Conservation (phyloP, 2,888 invertebrate genomes). For the Halictus quadricinctus region DNA sequence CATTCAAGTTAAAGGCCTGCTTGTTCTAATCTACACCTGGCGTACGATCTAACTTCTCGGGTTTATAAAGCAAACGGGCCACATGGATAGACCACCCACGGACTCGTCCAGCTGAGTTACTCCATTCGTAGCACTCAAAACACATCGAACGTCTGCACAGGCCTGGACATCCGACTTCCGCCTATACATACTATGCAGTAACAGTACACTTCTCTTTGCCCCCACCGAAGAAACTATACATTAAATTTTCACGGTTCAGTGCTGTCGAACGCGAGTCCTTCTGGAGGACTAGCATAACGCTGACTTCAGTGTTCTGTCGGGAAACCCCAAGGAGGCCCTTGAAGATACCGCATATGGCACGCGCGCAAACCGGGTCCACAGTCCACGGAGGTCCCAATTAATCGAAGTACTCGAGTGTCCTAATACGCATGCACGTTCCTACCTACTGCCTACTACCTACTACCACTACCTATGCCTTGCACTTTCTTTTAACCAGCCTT, state of each 20-base stretch:
- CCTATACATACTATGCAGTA: constrained; percentile 25
- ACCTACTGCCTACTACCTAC: not conserved
- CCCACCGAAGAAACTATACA: constrained; percentile 61
- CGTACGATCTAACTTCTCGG: constrained; percentile 46
- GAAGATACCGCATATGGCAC: constrained; percentile 70
- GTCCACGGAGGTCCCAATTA: constrained; percentile 68
- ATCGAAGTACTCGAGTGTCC: constrained; percentile 56
- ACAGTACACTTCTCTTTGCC: constrained; percentile 45
- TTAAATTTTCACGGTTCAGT: constrained; percentile 74
- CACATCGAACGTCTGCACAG: constrained; percentile 47
- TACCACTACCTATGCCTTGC: not conserved
- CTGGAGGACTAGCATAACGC: constrained; percentile 13
- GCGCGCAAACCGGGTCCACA: constrained; percentile 44
- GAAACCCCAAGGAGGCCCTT: constrained; percentile 48
- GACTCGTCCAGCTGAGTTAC: constrained; percentile 56
- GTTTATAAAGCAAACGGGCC: constrained; percentile 53
- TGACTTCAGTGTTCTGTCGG: constrained; percentile 19
- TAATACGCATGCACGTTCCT: constrained; percentile 26
- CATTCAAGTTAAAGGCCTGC: constrained; percentile 18
- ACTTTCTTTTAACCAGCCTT: constrained; percentile 33
- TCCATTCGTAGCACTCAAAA: constrained; percentile 29
- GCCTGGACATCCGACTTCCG: constrained; percentile 56
- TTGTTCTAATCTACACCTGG: constrained; percentile 60
- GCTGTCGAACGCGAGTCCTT: constrained; percentile 62
- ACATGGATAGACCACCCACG: constrained; percentile 62